Evolutionary conservation across 2,113 vertebrate species (phyloP).

Genomic region (Bos taurus): DNA sequence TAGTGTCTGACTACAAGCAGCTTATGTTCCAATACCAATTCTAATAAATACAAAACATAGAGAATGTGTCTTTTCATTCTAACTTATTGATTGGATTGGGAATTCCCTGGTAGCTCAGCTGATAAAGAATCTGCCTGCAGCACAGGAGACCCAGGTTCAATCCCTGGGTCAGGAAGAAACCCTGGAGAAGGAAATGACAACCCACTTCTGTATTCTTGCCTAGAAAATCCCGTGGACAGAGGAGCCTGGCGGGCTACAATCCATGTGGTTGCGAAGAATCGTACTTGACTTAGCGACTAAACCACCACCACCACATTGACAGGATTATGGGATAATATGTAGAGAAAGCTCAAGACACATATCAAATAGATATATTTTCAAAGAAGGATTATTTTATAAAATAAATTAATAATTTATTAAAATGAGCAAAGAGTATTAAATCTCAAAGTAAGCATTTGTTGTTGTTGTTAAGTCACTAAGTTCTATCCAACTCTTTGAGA

Average conservation of each 20-base stretch:
- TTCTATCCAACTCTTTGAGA: background rate
- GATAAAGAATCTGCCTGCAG: background rate
- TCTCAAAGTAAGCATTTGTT: background rate
- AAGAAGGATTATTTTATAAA: background rate
- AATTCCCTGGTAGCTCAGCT: background rate
- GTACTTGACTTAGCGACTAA: background rate
- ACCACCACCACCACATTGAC: background rate
- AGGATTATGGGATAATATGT: background rate
- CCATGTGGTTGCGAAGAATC: background rate
- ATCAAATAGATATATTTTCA: background rate
- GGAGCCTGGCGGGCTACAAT: rapidly evolving
- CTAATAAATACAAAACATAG: background rate
- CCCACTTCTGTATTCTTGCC: background rate
- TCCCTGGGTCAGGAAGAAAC: background rate
- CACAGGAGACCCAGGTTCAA: background rate
- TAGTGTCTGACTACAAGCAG: background rate
- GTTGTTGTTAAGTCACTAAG: background rate
- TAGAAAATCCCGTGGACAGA: background rate
- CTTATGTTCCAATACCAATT: background rate
- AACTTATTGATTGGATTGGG: background rate
- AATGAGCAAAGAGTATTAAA: background rate
- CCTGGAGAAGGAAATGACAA: background rate
- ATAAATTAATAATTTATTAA: background rate
- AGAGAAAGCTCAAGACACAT: background rate
- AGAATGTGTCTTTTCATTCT: background rate